Evolutionary conservation across 1,140 invertebrate species (phyloP), one percentile per base, ranked within the genome.

Genomic region (Pseudoatta argentina): DNA sequence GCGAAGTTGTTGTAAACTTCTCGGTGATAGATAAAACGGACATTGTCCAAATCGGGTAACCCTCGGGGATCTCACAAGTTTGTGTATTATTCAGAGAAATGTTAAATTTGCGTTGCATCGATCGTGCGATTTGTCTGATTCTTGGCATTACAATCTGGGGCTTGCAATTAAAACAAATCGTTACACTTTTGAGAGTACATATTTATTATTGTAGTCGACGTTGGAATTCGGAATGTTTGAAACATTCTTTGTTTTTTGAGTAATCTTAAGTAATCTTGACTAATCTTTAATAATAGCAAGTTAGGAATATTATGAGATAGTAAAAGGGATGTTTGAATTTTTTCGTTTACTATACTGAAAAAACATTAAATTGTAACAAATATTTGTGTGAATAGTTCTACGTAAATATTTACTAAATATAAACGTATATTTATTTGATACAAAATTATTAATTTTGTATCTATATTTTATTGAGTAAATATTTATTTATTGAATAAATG

Each of bases 101-200:
- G 34, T 75, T 51, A 27, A 55, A 34, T 73, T 55, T 4, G n/a
- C 59, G 14, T 82, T 3, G 24, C 55, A n/a, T 83, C 24, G 79
- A 83, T 10, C 30, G 59, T 66, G 59, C n/a, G 30, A 67, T n/a
- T 51, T 75, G 79, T 57, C 34, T 30, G n/a, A 59, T 16, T 55
- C 10, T 24, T 21, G 44, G 61, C 6, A 34, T 53, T 10, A n/a
- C 14, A 10, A 21, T 44, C 10, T 67, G 18, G 4, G 5, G n/a
- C 30, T 72, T n/a, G 18, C 30, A 24, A 30, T 44, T 77, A 67
- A 67, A 44, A n/a, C 21, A 16, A 64, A 64, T 30, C 4, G 16
- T 12, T 44, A 18, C 5, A 44, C 1, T 18, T 76, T 44, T 10
- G 2, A 18, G 21, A 24, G 10, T 10, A 1, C n/a, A 6, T 44